Base-by-base conservation (phyloP, 2,797 vertebrate genomes). In the Natrix natrix region DNA sequence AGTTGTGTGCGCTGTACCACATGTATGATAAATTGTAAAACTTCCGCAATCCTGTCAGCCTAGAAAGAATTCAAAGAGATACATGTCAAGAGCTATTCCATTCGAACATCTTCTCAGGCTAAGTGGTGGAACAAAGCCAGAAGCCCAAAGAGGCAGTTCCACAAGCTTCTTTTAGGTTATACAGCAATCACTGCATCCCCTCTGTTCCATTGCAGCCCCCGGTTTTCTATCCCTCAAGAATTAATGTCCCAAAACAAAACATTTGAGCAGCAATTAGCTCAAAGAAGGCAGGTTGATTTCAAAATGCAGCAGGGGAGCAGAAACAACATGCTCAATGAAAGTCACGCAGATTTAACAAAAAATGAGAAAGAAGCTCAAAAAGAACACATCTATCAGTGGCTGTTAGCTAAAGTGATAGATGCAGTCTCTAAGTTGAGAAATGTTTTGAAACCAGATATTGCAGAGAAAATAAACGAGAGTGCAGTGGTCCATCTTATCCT, bases 1-100 rank as follows among this genome's bases (percentile, higher is more conserved):
- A 99, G 96, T 99, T 99, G 97, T 99, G 99, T 92, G 98, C 99
- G 0, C 99, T 99, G 97, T 99, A 99, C 99, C 99, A 99, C 97
- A 99, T 97, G 96, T 99, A 99, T 7, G 99, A 99, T 95, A 99
- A 95, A 2, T 98, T 98, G 95, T 99, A 99, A 83, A 99, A 97
- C 0, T 96, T 98, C 94, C 98, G 97, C 69, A 99, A 96, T 59
- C 99, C 99, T 0, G 96, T 95, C 0, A 97, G 97, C 95, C 99
- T 99, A 96, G 56, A 22, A 87, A 78, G 87, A 54, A 16, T 89
- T 6, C 6, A 89, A 43, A 57, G 4, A 8, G 6, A 28, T 1
- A 28, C 93, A 28, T 55, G 24, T 54, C 22, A 48, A 24, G 56
- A 43, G 63, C 24, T 20, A 59, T 3, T 48, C 5, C 22, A 24